Evolutionary conservation across 37 sponge, comb jelly and placozoan genomes (phyloP), one percentile per base, ranked within the genome.

Genomic region (Axinella damicornis): DNA sequence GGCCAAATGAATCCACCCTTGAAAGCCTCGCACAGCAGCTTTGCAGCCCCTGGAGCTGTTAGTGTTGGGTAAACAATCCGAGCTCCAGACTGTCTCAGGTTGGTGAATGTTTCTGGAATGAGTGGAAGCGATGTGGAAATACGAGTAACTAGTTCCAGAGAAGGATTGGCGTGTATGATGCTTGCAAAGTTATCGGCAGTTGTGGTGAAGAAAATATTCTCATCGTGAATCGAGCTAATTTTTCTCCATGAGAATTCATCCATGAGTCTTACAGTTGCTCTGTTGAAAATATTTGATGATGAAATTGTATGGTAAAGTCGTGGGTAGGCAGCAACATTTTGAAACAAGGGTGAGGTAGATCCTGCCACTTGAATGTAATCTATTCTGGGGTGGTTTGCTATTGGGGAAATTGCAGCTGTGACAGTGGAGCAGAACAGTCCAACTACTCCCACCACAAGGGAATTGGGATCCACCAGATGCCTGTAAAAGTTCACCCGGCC

Each of bases 391-490:
- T n/a, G n/a, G n/a, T n/a, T n/a, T n/a, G n/a, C n/a, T n/a, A n/a
- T n/a, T n/a, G n/a, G n/a, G n/a, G n/a, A n/a, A n/a, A n/a, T n/a
- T n/a, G n/a, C n/a, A n/a, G n/a, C n/a, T n/a, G n/a, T n/a, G n/a
- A n/a, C n/a, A n/a, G n/a, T n/a, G n/a, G 81, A 53, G 37, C 81
- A 81, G 5, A 69, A 35, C 53, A 81, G 32, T 65, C 80, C 80
- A 11, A 81, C 55, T 1, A 81, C 69, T 31, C 81, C 81, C 9
- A 81, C 71, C n/a, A 70, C n/a, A n/a, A n/a, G n/a, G 31, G 66
- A 34, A 34, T 56, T 56, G 15, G 15, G 57, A 56, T 56, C 18
- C 57, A 56, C 57, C 17, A 56, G 57, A 19, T 56, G 17, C 15
- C 57, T 56, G 57, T 56, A 56, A 18, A 56, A 15, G 57, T 56